Base-by-base conservation (phyloP, 2,888 invertebrate genomes). In the Rambutsinella grinnellia region DNA sequence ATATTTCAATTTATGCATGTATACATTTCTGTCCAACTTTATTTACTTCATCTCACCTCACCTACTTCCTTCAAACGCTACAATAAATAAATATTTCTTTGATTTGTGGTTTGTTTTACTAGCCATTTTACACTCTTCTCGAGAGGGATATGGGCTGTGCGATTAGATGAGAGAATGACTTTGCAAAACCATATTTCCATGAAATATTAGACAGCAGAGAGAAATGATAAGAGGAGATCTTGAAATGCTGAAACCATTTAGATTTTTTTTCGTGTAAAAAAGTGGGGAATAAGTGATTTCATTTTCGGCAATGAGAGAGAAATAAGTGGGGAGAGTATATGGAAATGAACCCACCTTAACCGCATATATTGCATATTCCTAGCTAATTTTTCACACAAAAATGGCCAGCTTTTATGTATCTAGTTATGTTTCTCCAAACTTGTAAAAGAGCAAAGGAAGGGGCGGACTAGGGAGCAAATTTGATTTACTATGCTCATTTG, bases 401-500 rank as follows among this genome's bases (percentile, higher is more conserved):
- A 46, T 63, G 49, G 56, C 62, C n/a, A n/a, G n/a, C n/a, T n/a
- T n/a, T n/a, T n/a, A n/a, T n/a, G n/a, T n/a, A n/a, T n/a, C n/a
- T 71, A n/a, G 44, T 53, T n/a, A 44, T 60, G 27, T 44, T 36
- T 61, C 63, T 23, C 63, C 49, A 46, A 63, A 63, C 57, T 56
- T 24, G 44, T 63, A 44, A n/a, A n/a, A 24, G 47, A 26, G 62
- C 62, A 62, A 60, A 62, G 58, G 58, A 72, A 72, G 71, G 71
- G 71, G 71, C 65, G 71, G 58, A 58, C 65, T 17, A 63, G 62
- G 57, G 63, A 65, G 71, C 58, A 63, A 72, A 65, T 65, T 54
- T 72, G 71, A 72, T 72, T 72, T 65, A 72, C 63, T 58, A 26
- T 19, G 58, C 58, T 72, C 71, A 72, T 72, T 72, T 72, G 71